Evolutionary conservation across 2,888 invertebrate genomes (phyloP).

Genomic region (Oligia latruncula): DNA sequence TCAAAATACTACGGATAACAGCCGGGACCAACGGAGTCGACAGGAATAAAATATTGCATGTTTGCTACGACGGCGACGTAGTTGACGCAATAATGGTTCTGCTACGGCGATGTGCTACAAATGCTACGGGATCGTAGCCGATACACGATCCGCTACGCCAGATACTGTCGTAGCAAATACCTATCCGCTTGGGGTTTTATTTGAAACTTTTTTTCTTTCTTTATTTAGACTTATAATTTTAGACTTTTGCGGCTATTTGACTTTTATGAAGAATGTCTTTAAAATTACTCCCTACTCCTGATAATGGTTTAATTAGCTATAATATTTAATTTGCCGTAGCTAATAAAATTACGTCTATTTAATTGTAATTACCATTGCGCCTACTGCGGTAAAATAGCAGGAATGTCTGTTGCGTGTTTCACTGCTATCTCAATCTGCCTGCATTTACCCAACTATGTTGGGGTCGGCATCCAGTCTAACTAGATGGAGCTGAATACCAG

Average conservation of each 20-base stretch:
- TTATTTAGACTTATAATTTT: background rate
- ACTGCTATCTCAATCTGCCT: background rate
- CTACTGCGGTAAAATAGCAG: background rate
- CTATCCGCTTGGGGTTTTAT: background rate
- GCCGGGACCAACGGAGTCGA: background rate
- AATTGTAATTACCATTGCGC: background rate
- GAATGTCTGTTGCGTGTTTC: background rate
- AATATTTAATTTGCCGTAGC: background rate
- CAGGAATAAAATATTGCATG: background rate
- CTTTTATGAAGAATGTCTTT: background rate
- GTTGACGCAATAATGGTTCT: background rate
- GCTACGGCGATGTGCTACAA: background rate
- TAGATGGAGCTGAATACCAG: too few species aligned
- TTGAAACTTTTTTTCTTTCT: background rate
- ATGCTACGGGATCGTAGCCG: slow-evolving; percentile 1
- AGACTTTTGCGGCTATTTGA: background rate
- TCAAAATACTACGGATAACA: background rate
- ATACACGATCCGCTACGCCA: background rate
- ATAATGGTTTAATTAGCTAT: background rate
- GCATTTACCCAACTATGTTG: too few species aligned
- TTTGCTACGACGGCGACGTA: slow-evolving; percentile 9
- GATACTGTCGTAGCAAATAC: background rate
- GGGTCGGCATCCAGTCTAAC: too few species aligned
- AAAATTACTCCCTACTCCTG: background rate
- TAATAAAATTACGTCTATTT: background rate